Percentiles rank a stretch among this genome's conserved stretches.
phyloP scores from a whole-genome alignment of 2,888 invertebrate species.

The Nomada fabriciana region DNA sequence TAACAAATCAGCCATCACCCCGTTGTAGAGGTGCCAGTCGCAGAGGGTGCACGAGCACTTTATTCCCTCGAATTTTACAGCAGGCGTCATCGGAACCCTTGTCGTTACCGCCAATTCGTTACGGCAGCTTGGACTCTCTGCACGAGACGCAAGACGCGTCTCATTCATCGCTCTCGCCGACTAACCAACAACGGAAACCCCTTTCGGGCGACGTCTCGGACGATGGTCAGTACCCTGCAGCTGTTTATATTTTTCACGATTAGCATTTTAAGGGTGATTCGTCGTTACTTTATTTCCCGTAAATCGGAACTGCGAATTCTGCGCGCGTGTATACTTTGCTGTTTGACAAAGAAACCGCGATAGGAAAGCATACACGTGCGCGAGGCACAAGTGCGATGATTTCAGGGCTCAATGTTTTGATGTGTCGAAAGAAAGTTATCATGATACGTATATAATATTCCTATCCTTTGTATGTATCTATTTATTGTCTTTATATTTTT shows the following conservation, averaged over 20 bases:
- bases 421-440: not conserved
- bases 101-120: constrained; percentile 79
- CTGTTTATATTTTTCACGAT: not conserved
- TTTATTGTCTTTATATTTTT: constrained; percentile 79
- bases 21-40: not conserved
- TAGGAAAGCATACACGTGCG: too few relatives aligned
- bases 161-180: constrained; percentile 78
- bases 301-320: not conserved
- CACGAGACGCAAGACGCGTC: constrained; percentile 83
- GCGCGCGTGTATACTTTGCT: not conserved
- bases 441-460: not conserved
- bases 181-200: constrained; percentile 77
- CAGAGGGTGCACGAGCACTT: not conserved
- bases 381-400: not conserved
- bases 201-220: constrained; percentile 83
- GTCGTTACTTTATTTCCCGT: not conserved
- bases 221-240: constrained; percentile 82
- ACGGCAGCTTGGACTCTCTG: constrained; percentile 87
- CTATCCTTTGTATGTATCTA: constrained; percentile 57
- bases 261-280: not conserved
- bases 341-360: not conserved
- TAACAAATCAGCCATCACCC: constrained; percentile 51
- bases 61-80: constrained; percentile 51
- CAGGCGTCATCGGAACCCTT: constrained; percentile 71
- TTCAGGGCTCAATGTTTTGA: not conserved